Evolutionary conservation across 2,113 vertebrate species (phyloP).

Genomic region (Eurystomus gularis): DNA sequence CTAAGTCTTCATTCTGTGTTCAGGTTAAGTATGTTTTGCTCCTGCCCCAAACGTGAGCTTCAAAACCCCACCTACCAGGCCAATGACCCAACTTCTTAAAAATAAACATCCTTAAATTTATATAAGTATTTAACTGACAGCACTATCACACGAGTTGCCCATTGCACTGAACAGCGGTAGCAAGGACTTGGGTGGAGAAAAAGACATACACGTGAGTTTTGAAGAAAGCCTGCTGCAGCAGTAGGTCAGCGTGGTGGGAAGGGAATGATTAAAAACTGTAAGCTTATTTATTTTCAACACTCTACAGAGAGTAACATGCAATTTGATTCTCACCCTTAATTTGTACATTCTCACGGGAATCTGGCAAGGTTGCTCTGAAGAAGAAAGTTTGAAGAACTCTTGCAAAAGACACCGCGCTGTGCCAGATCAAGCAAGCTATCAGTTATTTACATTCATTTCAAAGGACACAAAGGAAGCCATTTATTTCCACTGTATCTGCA

Average conservation of each 20-base stretch:
- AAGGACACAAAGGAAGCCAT: slow-evolving; percentile 44
- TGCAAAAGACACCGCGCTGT: neutral
- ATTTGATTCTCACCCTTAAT: slow-evolving; percentile 24
- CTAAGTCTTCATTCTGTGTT: neutral
- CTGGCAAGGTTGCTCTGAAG: slow-evolving; percentile 40
- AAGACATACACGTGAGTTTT: neutral
- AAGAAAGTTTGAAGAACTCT: slow-evolving; percentile 37
- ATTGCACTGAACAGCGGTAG: rapidly evolving
- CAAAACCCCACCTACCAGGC: neutral
- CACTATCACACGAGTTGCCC: neutral
- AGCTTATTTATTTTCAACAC: slow-evolving; percentile 7
- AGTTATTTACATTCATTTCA: slow-evolving; percentile 63
- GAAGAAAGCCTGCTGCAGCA: neutral
- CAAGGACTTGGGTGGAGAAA: neutral
- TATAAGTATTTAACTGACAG: neutral
- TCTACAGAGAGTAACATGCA: neutral
- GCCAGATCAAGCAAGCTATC: slow-evolving; percentile 60
- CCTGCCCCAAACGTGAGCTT: neutral
- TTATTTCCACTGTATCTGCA: slow-evolving; percentile 37
- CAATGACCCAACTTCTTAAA: neutral
- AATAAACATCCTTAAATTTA: neutral
- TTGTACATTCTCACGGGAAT: slow-evolving; percentile 57
- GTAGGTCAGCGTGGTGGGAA: neutral
- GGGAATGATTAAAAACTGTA: neutral
- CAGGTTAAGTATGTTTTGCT: neutral